phyloP scores from a whole-genome alignment of 2,797 vertebrate species.

The Novumbra hubbsi region DNA sequence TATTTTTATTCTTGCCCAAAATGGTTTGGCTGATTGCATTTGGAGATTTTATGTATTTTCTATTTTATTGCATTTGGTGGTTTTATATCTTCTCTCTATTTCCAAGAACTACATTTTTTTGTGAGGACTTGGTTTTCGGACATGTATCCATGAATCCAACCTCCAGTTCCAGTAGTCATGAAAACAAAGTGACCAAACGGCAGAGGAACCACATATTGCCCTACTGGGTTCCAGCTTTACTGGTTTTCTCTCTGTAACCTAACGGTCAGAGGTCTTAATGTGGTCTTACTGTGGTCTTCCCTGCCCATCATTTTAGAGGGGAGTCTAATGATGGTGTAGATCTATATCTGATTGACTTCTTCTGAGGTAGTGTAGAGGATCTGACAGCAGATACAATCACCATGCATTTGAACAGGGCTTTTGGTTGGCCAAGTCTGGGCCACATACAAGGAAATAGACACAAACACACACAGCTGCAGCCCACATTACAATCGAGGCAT shows the following conservation, averaged over 20 bases:
- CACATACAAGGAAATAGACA: too few species aligned
- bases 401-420: too few species aligned
- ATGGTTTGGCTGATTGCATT: neutral
- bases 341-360: too few species aligned
- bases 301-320: too few species aligned
- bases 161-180: neutral
- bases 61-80: neutral
- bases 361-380: too few species aligned
- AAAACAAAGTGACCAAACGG: neutral
- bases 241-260: neutral
- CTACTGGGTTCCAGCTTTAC: neutral
- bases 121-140: neutral
- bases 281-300: too few species aligned
- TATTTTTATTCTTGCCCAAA: neutral
- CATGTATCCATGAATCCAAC: neutral
- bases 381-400: too few species aligned
- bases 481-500: neutral
- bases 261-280: too few species aligned
- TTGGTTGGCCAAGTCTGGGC: neutral
- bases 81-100: neutral
- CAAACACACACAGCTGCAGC: too few species aligned
- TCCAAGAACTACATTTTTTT: neutral
- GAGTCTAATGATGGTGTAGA: too few species aligned
- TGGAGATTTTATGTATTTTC: neutral
- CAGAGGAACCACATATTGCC: neutral